Percentiles rank a stretch among this genome's conserved stretches.
Evolutionary conservation across 2,113 vertebrate species (phyloP).

Genomic region (pig (Sus scrofa)): DNA sequence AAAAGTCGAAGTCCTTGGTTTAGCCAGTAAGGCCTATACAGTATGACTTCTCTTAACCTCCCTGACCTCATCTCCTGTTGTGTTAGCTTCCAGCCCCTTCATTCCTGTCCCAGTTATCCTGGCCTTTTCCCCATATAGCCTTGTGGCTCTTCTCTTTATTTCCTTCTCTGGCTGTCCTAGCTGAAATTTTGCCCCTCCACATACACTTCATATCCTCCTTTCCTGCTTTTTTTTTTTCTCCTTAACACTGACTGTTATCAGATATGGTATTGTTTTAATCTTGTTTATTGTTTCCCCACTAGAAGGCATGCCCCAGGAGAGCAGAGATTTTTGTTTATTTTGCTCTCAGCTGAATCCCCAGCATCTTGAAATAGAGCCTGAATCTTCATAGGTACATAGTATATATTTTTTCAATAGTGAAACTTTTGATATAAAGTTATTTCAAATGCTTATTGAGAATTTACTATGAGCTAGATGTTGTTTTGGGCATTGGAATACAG

Average conservation of each 20-base stretch:
- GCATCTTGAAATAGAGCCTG: slow-evolving; percentile 34
- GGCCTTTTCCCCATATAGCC: not conserved
- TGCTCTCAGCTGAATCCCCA: not conserved
- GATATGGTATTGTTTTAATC: not conserved
- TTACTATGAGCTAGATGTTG: slow-evolving; percentile 27
- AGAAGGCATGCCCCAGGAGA: not conserved
- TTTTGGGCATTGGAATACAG: slow-evolving; percentile 24
- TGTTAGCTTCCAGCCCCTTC: not conserved
- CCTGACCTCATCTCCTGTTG: not conserved
- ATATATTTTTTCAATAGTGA: slow-evolving; percentile 50
- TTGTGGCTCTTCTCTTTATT: not conserved
- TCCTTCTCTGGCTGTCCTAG: not conserved
- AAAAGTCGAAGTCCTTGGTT: slow-evolving; percentile 5
- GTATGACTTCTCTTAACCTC: not conserved
- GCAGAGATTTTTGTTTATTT: not conserved
- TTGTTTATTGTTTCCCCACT: slow-evolving; percentile 27
- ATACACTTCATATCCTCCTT: not conserved
- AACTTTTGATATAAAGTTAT: slow-evolving; percentile 2
- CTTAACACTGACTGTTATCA: not conserved
- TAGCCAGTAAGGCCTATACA: not conserved
- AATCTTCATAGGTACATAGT: not conserved
- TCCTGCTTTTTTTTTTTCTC: not conserved
- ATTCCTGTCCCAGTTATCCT: not conserved
- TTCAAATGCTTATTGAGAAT: not conserved
- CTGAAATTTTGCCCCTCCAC: not conserved